Evolutionary conservation across 2,797 vertebrate genomes (phyloP), one percentile per base, ranked within the genome.

Genomic region (Cottoperca gobio): DNA sequence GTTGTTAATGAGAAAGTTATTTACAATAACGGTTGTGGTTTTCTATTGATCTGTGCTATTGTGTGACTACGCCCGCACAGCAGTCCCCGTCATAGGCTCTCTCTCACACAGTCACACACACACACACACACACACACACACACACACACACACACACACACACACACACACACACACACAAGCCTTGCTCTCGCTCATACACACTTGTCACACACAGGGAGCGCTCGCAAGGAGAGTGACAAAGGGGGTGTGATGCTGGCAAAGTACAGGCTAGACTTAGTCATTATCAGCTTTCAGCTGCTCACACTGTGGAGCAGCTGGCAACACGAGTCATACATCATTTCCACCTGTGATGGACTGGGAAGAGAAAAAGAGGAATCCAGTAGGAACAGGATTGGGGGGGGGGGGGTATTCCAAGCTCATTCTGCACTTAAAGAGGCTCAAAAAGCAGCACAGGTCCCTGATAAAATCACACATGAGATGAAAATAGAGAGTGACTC

Each of bases 241-340:
- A 87, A 78, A 81, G 37, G 69, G 82, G 79, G 71, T 77, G 83
- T 76, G 79, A 83, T 81, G 82, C 50, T 12, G 58, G 80, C 63
- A 70, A 86, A 79, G 76, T 64, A 33, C 33, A 78, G 84, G 80
- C 70, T 70, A 83, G 63, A 82, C 78, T 61, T 53, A 88, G 88
- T 92, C 89, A 91, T 91, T 91, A 92, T 91, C 90, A 87, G 81
- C 86, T 89, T 87, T 84, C 78, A 66, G 73, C 76, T 91, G 73
- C 76, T 91, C 86, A 81, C 88, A 83, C 37, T 43, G 84, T 80
- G 85, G 82, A 85, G 69, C 70, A 78, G 79, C 83, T 75, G 66
- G 74, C 81, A 79, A 71, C 78, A 86, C 86, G 77, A 90, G 86
- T 82, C 79, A 70, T 91, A 87, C 90, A 91, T 93, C 85, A 91